Evolutionary conservation across 2,888 invertebrate genomes (phyloP).

Genomic region (Perithous albicinctus): DNA sequence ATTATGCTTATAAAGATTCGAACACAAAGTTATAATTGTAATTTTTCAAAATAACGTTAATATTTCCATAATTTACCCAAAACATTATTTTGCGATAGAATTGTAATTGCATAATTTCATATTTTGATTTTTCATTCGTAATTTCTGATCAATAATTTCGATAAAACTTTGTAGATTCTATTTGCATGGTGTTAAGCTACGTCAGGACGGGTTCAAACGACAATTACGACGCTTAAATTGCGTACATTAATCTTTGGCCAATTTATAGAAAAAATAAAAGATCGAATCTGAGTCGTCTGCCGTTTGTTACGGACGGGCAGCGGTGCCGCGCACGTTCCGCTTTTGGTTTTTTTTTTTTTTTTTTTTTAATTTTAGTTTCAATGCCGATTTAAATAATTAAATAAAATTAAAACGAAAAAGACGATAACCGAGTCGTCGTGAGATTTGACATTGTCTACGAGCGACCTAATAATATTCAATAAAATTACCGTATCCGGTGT

Average conservation of each 20-base stretch:
- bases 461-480: conserved; percentile 84
- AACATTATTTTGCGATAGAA: background rate
- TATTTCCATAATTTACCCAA: background rate
- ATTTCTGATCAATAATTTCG: background rate
- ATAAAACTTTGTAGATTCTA: background rate
- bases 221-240: background rate
- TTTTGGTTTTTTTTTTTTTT: conserved; percentile 1
- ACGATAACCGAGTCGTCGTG: conserved; percentile 40
- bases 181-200: background rate
- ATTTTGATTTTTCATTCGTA: background rate
- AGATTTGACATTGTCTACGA: conserved; percentile 49
- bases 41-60: background rate
- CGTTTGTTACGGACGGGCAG: background rate
- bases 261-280: conserved; percentile 25
- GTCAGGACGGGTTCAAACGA: background rate
- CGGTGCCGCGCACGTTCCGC: background rate
- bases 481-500: conserved; percentile 92
- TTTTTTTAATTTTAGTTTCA: conserved; percentile 8
- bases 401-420: conserved; percentile 53
- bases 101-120: background rate
- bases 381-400: conserved; percentile 11
- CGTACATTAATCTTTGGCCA: background rate
- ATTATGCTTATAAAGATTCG: too few species aligned
- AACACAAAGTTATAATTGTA: too few species aligned
- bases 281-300: conserved; percentile 24